A percentile compares a stretch with the other conserved stretches of the same genome.
These are phyloP conservation scores for Hirudo medicinalis DNA, from an alignment of 1,140 invertebrate species.

Conservation along the genomic window DNA sequence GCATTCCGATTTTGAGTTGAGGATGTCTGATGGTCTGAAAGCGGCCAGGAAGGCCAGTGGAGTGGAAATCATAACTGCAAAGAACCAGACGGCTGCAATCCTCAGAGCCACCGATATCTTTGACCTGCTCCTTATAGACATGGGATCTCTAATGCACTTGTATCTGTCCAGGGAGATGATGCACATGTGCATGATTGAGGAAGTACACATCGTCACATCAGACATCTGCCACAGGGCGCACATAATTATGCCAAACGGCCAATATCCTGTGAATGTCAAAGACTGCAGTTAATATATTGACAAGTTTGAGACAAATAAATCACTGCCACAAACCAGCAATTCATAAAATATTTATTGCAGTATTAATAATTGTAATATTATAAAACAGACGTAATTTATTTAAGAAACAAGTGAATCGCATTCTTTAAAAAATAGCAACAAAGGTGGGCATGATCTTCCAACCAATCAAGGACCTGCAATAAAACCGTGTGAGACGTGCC, in stretches of 20 bases:
- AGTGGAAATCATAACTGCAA: slow-evolving; percentile 69
- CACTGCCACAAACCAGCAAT: no score
- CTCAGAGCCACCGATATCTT: slow-evolving; percentile 62
- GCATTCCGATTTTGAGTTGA: slow-evolving; percentile 16
- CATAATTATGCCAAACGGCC: slow-evolving; percentile 73
- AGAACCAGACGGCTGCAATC: slow-evolving; percentile 68
- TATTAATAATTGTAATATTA: no score
- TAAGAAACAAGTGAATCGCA: no score
- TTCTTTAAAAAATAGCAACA: no score
- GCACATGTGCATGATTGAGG: slow-evolving; percentile 61
- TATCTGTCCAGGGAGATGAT: slow-evolving; percentile 48
- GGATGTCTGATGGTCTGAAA: slow-evolving; percentile 37
- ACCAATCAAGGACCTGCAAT: no score
- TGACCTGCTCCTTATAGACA: slow-evolving; percentile 70
- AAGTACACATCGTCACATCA: slow-evolving; percentile 81
- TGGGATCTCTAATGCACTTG: slow-evolving; percentile 73
- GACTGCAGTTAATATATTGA: slow-evolving; percentile 40
- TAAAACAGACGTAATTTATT: no score
- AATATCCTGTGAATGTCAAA: slow-evolving; percentile 58
- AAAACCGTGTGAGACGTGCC: no score
- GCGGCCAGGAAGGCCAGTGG: slow-evolving; percentile 70
- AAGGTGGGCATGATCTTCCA: no score
- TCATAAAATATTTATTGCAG: no score
- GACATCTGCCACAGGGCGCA: slow-evolving; percentile 78
- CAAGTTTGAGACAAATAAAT: no score